A percentile compares a stretch with the other conserved stretches of the same genome.
These are phyloP conservation scores for Capitella teleta DNA, from an alignment of 1,140 invertebrate genomes.

Conservation along the genomic window DNA sequence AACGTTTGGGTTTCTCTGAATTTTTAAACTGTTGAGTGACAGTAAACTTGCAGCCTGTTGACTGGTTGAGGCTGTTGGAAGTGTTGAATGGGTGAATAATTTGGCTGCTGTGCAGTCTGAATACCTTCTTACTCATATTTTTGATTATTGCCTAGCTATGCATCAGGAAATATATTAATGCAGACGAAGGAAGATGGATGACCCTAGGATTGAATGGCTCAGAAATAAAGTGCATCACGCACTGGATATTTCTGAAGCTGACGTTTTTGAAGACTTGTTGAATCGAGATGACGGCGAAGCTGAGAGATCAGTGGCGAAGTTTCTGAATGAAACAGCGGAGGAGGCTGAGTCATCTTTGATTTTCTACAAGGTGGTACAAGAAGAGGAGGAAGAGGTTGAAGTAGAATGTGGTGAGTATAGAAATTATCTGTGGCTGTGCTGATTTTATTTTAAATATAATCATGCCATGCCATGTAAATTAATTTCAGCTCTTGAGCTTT, in stretches of 20 bases:
- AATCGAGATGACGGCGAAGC: constrained; percentile 36
- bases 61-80: not conserved
- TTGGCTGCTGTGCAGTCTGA: not conserved
- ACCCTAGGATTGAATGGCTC: constrained; percentile 40
- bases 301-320: constrained; percentile 36
- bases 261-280: constrained; percentile 40
- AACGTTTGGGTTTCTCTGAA: too few relatives aligned
- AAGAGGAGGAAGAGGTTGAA: constrained; percentile 41
- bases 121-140: not conserved
- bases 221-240: constrained; percentile 30
- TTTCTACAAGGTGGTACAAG: constrained; percentile 37
- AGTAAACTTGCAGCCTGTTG: too few relatives aligned
- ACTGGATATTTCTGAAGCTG: constrained; percentile 29
- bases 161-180: not conserved
- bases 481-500: too few relatives aligned
- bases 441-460: too few relatives aligned
- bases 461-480: too few relatives aligned
- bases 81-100: not conserved
- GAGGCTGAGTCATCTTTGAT: constrained; percentile 35
- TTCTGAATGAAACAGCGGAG: constrained; percentile 40
- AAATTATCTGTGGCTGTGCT: too few relatives aligned
- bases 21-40: too few relatives aligned
- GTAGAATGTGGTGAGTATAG: constrained; percentile 43
- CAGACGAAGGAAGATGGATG: constrained; percentile 32
- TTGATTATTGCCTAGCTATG: not conserved